Evolutionary conservation across 2,888 invertebrate genomes (phyloP), one percentile per base, ranked within the genome.

Genomic region (Chamaedrilus cognettii): DNA sequence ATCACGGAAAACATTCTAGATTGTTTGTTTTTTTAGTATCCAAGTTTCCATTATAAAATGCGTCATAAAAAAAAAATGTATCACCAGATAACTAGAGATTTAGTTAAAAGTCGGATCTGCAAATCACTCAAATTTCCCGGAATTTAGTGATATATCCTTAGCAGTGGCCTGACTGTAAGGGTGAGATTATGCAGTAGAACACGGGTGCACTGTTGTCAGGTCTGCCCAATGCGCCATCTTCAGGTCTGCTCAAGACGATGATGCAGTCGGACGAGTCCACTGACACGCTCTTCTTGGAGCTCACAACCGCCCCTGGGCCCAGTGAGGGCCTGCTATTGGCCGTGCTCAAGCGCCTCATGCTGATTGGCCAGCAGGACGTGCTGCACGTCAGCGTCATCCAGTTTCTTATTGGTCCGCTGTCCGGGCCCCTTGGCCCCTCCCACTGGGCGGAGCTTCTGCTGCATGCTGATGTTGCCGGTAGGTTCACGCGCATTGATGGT

Each of bases 391-490:
- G 55, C 26, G 11, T 23, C 26, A 23, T 52, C 7, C 55, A 52
- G 55, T 52, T 11, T 52, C 19, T 52, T 7, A 7, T 52, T 7
- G 23, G 5, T 52, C 55, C 26, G 7, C 11, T 52, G 28, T 52
- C 19, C 28, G 55, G 28, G 5, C 7, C 55, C 7, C 19, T 19
- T 42, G 42, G 11, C 26, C 15, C 19, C 28, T 15, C 28, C 7
- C 7, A 52, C 23, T 19, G 55, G 26, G 5, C 26, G 55, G 55
- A 19, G 55, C 55, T 23, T 19, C 11, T 52, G 11, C 55, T 52
- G 11, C 55, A 26, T 7, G 11, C 55, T 52, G 55, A 52, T 52
- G 23, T 52, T 7, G 26, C 55, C 28, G 55, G 55, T 52, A n/a
- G n/a, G n/a, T n/a, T n/a, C n/a, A n/a, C n/a, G n/a, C n/a, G n/a